Conservation (phyloP, 2,888 invertebrate species). For the Octodonta nipae region DNA sequence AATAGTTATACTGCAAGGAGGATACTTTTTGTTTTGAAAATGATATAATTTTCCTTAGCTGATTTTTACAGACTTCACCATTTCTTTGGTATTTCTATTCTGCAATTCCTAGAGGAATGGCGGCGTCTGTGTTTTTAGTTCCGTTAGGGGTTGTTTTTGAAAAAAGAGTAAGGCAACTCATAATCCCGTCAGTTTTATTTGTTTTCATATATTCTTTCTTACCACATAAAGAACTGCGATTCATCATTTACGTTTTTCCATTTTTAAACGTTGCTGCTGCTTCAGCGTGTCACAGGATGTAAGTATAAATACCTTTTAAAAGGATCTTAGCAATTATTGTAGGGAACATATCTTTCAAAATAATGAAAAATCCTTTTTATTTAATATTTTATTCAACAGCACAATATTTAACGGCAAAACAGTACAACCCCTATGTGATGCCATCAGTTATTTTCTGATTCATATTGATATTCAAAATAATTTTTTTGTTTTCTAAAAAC, state of each 20-base stretch:
- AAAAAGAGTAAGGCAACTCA: conserved; percentile 52
- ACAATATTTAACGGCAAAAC: too few species aligned
- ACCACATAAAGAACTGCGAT: conserved; percentile 94
- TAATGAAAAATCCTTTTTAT: too few species aligned
- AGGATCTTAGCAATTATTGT: too few species aligned
- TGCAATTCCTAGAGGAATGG: conserved; percentile 84
- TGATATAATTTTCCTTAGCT: conserved; percentile 33
- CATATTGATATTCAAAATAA: too few species aligned
- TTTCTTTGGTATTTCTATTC: conserved; percentile 98
- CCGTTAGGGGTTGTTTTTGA: conserved; percentile 67
- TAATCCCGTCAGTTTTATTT: conserved; percentile 62
- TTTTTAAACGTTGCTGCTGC: conserved; percentile 82
- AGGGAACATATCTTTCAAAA: too few species aligned
- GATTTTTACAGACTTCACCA: conserved; percentile 62
- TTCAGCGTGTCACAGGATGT: conserved; percentile 76
- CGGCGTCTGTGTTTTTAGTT: conserved; percentile 63
- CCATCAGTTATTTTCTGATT: too few species aligned
- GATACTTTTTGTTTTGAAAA: too few species aligned
- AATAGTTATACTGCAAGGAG: too few species aligned
- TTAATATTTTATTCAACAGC: too few species aligned
- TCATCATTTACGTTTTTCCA: conserved; percentile 95
- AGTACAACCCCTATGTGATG: too few species aligned
- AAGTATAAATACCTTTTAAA: conserved; percentile 47
- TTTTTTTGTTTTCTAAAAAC: too few species aligned
- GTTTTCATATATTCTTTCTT: conserved; percentile 84